Conservation (phyloP, 2,113 vertebrate genomes). For the Eolophus roseicapilla region DNA sequence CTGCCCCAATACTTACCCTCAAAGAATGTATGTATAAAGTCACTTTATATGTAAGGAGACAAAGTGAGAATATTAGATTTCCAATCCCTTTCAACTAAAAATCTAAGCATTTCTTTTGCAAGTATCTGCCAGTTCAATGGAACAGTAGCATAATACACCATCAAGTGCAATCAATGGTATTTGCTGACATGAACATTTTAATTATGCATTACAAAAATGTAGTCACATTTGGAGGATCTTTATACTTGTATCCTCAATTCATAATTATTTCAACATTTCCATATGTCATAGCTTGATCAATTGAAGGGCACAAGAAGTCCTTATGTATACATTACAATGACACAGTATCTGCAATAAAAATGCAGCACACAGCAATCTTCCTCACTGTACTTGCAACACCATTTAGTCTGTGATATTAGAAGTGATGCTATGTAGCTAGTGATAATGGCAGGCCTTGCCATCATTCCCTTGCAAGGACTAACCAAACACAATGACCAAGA, state of each 20-base stretch:
- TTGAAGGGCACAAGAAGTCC: neutral
- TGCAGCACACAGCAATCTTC: neutral
- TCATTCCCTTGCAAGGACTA: neutral
- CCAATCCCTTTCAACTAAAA: neutral
- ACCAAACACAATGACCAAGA: neutral
- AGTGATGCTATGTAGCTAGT: neutral
- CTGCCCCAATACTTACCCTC: neutral
- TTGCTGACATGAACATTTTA: constrained; percentile 19
- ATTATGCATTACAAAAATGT: constrained; percentile 22
- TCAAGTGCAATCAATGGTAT: neutral
- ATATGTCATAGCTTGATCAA: neutral
- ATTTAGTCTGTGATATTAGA: neutral
- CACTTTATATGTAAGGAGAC: neutral
- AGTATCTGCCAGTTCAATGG: neutral
- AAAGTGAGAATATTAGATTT: neutral
- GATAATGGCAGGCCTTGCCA: neutral
- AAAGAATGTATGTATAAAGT: neutral
- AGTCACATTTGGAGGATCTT: constrained; percentile 26
- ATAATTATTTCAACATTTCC: constrained; percentile 37
- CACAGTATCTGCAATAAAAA: neutral
- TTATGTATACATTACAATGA: neutral
- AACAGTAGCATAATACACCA: neutral
- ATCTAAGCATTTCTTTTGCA: neutral
- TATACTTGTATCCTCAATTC: neutral
- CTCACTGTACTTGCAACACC: neutral